These are phyloP conservation scores for Candoia aspera DNA, from an alignment of 2,113 vertebrate genomes.

Conservation along the genomic window DNA sequence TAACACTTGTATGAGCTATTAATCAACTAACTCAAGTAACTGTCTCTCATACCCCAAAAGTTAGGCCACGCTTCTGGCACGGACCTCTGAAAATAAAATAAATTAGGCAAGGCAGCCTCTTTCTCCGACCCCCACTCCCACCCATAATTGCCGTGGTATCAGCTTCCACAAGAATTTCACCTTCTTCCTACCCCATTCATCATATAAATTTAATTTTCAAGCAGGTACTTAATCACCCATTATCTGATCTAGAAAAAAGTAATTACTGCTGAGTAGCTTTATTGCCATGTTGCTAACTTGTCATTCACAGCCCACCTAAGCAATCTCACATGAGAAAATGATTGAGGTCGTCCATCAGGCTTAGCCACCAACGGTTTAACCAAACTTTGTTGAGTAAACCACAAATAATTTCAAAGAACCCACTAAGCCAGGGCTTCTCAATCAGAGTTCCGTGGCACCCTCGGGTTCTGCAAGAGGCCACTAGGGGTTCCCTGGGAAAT, in stretches of 20 bases:
- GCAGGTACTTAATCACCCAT: conserved; percentile 91
- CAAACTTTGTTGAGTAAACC: neutral
- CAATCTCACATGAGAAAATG: conserved; percentile 46
- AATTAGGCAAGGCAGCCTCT: conserved; percentile 83
- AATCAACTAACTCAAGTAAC: conserved; percentile 75
- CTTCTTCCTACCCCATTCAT: conserved; percentile 86
- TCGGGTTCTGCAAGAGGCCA: too few species aligned
- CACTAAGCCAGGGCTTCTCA: neutral
- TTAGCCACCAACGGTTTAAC: neutral
- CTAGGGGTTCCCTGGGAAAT: too few species aligned
- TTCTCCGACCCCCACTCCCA: neutral
- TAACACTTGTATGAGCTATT: conserved; percentile 58
- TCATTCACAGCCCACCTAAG: conserved; percentile 62
- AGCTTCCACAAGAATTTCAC: conserved; percentile 85
- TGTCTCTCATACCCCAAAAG: conserved; percentile 48
- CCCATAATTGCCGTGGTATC: conserved; percentile 84
- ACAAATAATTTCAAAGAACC: neutral
- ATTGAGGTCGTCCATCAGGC: neutral
- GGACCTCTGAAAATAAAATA: conserved; percentile 83
- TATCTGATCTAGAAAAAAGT: conserved; percentile 87
- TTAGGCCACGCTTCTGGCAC: conserved; percentile 64
- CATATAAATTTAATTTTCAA: conserved; percentile 91
- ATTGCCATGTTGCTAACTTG: conserved; percentile 66
- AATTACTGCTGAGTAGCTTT: conserved; percentile 85
- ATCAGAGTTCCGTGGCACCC: too few species aligned